Evolutionary conservation across 2,888 invertebrate species (phyloP).

Genomic region (Micropterix aruncella): DNA sequence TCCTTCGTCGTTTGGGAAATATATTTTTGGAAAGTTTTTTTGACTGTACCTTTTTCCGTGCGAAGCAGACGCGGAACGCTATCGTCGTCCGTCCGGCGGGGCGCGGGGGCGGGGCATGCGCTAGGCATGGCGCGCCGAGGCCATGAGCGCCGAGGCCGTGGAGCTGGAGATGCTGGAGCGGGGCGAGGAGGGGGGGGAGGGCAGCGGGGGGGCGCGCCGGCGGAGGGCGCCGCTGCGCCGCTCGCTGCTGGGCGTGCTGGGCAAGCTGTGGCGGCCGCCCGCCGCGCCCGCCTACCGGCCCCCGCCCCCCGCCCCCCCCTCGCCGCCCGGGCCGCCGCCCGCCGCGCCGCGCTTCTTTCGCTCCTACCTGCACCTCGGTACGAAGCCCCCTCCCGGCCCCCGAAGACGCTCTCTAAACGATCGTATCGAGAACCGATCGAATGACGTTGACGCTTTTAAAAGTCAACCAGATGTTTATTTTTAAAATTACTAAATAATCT

Average conservation of each 20-base stretch:
- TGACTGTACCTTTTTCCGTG: slow-evolving; percentile 12
- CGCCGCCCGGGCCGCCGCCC: slow-evolving; percentile 37
- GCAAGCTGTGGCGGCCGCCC: slow-evolving; percentile 42
- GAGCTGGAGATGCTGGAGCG: slow-evolving; percentile 70
- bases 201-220: slow-evolving; percentile 52
- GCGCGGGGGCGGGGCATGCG: slow-evolving; percentile 9
- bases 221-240: slow-evolving; percentile 45
- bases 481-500: too few species aligned
- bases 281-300: slow-evolving; percentile 21
- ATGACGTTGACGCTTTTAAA: too few species aligned
- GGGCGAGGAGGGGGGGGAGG: slow-evolving; percentile 52
- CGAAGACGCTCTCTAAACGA: slow-evolving; percentile 6
- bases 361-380: slow-evolving; percentile 9
- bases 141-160: slow-evolving; percentile 62
- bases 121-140: slow-evolving; percentile 37
- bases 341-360: slow-evolving; percentile 30
- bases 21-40: neutral
- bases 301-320: slow-evolving; percentile 31
- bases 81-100: too few species aligned
- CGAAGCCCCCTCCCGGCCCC: neutral
- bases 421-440: slow-evolving; percentile 3
- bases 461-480: too few species aligned
- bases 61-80: slow-evolving; percentile 21
- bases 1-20: slow-evolving; percentile 7
- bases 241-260: slow-evolving; percentile 49